Conservation (phyloP, 2,797 vertebrate genomes). For the Gymnothorax javanicus region DNA sequence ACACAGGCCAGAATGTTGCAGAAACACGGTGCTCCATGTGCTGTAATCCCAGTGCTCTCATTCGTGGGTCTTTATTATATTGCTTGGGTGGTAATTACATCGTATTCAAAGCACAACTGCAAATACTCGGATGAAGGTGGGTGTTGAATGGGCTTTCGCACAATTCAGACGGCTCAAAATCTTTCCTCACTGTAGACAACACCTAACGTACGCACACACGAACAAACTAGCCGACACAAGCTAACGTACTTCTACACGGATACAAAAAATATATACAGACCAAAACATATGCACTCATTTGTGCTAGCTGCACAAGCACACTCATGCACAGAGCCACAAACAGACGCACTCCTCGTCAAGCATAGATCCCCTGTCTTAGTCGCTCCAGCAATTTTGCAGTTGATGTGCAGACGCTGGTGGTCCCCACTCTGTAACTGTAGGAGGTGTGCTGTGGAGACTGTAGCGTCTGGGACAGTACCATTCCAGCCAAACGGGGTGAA, state of each 20-base stretch:
- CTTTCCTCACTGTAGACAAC: neutral
- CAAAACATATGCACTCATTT: neutral
- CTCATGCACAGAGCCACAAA: neutral
- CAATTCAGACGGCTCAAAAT: neutral
- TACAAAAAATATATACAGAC: conserved; percentile 11
- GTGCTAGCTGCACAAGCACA: neutral
- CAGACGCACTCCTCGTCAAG: conserved; percentile 19
- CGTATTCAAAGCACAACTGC: neutral
- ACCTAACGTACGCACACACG: neutral
- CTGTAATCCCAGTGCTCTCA: conserved; percentile 33
- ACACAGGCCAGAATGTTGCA: conserved; percentile 29
- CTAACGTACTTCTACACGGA: conserved; percentile 25
- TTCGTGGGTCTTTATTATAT: neutral
- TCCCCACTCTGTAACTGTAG: conserved; percentile 44
- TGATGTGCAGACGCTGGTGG: conserved; percentile 33
- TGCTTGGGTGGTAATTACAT: neutral
- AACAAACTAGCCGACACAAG: neutral
- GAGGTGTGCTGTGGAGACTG: conserved; percentile 58
- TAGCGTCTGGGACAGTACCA: conserved; percentile 74
- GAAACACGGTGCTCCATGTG: neutral
- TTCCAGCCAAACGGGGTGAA: conserved; percentile 72
- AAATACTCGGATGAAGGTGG: neutral
- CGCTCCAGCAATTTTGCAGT: conserved; percentile 16
- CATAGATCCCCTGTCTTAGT: neutral
- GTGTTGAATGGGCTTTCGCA: neutral